Evolutionary conservation across 2,888 invertebrate genomes (phyloP), one percentile per base, ranked within the genome.

Genomic region (Erannis defoliaria): DNA sequence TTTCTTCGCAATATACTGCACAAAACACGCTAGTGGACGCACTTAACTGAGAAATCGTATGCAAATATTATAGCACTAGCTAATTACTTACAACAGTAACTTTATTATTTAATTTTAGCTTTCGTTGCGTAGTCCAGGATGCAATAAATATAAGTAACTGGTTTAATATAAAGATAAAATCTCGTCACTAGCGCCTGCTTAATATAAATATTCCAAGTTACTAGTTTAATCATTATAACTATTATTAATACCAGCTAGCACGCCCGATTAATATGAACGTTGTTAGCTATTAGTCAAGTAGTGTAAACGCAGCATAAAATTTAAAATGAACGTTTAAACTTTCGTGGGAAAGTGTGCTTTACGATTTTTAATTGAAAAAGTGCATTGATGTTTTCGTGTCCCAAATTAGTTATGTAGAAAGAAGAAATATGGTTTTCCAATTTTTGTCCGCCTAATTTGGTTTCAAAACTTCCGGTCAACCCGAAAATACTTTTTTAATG

Each of bases 331-430:
- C 63, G 48, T 45, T 63, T 48, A 45, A 64, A 50, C 55, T 40
- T 48, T 56, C 70, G 70, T 72, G 72, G 67, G 72, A 72, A 72
- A 66, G 54, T 57, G 45, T 60, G 59, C 64, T 64, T 59, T 66
- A 42, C 42, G 53, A 54, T 64, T 70, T n/a, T 72, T 70, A 68
- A 72, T 72, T 70, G 57, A 66, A 59, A 62, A 64, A 66, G 66
- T 66, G 61, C 65, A 67, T 64, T 62, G 62, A 57, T 61, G 37
- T 59, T 62, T 68, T 63, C 65, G 53, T 64, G 51, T 60, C 54
- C 58, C 57, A 58, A 70, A 66, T 67, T 67, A 57, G 55, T 60
- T 61, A 46, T 48, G 46, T 63, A 58, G 49, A 26, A 12, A 61
- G 50, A 55, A 54, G 40, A 63, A 58, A 66, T 65, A 64, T 61